Base-by-base conservation (phyloP, 2,797 vertebrate species). In the Glossophaga mutica region DNA sequence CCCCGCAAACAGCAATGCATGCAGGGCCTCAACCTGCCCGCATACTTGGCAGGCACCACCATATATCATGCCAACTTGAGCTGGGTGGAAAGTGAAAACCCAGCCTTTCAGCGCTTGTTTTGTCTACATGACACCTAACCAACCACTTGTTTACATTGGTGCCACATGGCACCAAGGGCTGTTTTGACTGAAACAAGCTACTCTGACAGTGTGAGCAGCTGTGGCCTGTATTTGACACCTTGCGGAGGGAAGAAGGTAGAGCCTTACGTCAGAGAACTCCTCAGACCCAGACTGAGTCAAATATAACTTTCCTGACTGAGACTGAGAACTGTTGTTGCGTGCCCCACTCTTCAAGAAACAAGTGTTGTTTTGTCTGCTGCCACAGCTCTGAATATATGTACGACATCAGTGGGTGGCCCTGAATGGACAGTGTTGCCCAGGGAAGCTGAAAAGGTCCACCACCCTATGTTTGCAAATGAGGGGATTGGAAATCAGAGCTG, bases 1-100 rank as follows among this genome's bases (percentile, higher is more conserved):
- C 6, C n/a, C 9, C 11, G 7, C 73, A 55, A n/a, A 42, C 10
- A 59, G 71, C 29, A 14, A 11, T 0, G 0, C 1, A 10, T 42
- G 34, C 39, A 57, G 70, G 37, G 37, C 62, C 77, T 57, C 18
- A 12, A 26, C 65, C 37, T 67, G 32, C 32, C 50, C 26, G 34
- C 44, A 18, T 12, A 21, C 59, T 93, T 59, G 79, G 82, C 91
- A 93, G 44, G n/a, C 48, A 2, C 24, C 74, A 37, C 44, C 26
- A 37, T 34, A 68, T 24, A 29, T 29, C 16, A 3, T 52, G 71
- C 67, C 86, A 74, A 21, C 68, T 39, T 12, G 34, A 68, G 42
- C 48, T 32, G 34, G 50, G 37, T 89, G 59, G 68, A 88, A 59
- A 77, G 65, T 18, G 12, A 87, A 96, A 97, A 9, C 19, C n/a